Evolutionary conservation across 1,140 invertebrate genomes (phyloP).

Genomic region (Triops cancriformis): DNA sequence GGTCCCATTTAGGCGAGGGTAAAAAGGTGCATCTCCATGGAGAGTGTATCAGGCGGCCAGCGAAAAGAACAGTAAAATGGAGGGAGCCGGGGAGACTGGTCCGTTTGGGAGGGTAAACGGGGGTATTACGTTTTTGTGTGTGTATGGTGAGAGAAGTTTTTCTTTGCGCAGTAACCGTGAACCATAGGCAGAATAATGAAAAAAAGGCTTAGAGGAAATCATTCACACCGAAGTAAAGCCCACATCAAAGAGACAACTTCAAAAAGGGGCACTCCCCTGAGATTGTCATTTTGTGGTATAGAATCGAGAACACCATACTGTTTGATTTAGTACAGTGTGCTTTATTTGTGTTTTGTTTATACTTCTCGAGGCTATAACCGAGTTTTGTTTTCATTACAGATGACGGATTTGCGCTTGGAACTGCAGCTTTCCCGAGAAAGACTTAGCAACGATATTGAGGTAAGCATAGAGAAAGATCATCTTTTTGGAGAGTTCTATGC

Average conservation of each 20-base stretch:
- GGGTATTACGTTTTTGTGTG: neutral
- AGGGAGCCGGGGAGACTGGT: neutral
- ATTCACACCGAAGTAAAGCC: neutral
- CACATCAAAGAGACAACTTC: neutral
- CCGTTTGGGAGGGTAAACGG: neutral
- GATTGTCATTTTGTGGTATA: neutral
- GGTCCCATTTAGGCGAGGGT: neutral
- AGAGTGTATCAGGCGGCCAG: neutral
- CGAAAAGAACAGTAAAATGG: constrained; percentile 1
- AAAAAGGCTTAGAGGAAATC: neutral
- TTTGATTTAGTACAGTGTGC: neutral
- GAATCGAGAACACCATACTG: neutral
- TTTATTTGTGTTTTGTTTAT: neutral
- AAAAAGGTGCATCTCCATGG: neutral
- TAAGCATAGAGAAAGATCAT: neutral
- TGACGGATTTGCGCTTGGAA: constrained; percentile 24
- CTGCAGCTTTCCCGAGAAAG: constrained; percentile 17
- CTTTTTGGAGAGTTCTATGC: neutral
- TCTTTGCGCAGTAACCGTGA: too few relatives aligned
- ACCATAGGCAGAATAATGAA: neutral
- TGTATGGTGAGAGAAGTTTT: too few relatives aligned
- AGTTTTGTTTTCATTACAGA: neutral
- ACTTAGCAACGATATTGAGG: neutral
- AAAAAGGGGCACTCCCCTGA: neutral
- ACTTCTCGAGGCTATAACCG: neutral